Base-by-base conservation (phyloP, 2,113 vertebrate genomes). In the Pyxicephalus adspersus region DNA sequence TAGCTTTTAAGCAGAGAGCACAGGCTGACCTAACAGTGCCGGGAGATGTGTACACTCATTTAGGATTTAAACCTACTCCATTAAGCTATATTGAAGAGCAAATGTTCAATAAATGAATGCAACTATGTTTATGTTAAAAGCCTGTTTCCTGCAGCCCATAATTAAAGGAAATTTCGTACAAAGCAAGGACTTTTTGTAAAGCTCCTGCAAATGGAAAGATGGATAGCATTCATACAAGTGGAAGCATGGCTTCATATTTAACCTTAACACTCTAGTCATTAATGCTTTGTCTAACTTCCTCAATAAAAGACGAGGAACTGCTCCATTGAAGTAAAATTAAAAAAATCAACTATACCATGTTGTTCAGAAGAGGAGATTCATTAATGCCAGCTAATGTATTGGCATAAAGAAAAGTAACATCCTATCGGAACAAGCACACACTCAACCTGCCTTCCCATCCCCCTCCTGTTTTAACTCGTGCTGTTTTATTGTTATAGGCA, bases 401-500 rank as follows among this genome's bases (percentile, higher is more conserved):
- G 93, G 95, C 96, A 96, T 97, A 98, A 98, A 97, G 95, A 95
- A 95, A 94, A 96, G 94, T 94, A 96, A 95, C 95, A 95, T 96
- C 95, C 94, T 95, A 96, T 97, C 95, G 96, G 98, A 95, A 95
- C 90, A 93, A 91, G 94, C 94, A 92, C 93, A 94, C 92, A 93
- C 92, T 94, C 93, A 95, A 95, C 96, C 95, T 95, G 95, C 94
- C 92, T 95, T 89, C 87, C 87, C 89, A 91, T 89, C 91, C 91
- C 88, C 93, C 92, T 75, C 64, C 91, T 92, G 93, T 94, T 96
- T 96, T 96, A 93, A 95, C 95, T 95, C 93, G 95, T 94, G 95
- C 95, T 95, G 95, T 96, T 98, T 96, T 95, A 94, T 97, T 96
- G 96, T 96, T 97, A 95, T 96, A 95, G 96, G 96, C 96, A 98